phyloP scores from a whole-genome alignment of 2,113 vertebrate species.

The Bettongia penicillata region DNA sequence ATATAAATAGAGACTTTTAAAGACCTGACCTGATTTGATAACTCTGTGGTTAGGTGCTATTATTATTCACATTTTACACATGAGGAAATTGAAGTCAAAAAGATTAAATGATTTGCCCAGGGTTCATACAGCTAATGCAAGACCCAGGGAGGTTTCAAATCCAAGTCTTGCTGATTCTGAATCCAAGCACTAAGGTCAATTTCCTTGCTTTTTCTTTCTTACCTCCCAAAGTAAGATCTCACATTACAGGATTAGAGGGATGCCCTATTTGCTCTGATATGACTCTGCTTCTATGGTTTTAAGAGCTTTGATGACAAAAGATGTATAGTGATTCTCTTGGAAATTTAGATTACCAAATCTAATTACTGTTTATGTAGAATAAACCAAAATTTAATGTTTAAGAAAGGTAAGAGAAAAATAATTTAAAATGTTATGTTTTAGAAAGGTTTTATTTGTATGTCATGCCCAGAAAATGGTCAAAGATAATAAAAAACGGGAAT shows the following conservation, averaged over 20 bases:
- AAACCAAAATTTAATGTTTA: neutral
- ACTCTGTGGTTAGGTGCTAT: neutral
- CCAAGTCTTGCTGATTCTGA: neutral
- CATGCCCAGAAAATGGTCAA: neutral
- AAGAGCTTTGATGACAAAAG: neutral
- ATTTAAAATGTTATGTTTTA: neutral
- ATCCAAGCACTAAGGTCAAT: neutral
- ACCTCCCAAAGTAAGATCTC: neutral
- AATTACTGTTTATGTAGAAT: neutral
- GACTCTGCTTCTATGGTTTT: neutral
- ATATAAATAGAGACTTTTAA: neutral
- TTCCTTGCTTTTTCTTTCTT: neutral
- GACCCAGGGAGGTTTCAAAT: neutral
- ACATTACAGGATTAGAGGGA: neutral
- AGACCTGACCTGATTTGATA: neutral
- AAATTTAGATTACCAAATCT: neutral
- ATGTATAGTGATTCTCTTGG: neutral
- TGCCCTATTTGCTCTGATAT: neutral
- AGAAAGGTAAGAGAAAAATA: neutral
- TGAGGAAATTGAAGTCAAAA: neutral
- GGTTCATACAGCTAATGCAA: neutral
- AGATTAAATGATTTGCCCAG: neutral
- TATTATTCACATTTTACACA: neutral
- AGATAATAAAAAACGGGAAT: neutral
- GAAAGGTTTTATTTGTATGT: neutral